These are phyloP conservation scores for Microctenopoma steveboyesi DNA, from an alignment of 2,797 vertebrate genomes.

Conservation along the genomic window DNA sequence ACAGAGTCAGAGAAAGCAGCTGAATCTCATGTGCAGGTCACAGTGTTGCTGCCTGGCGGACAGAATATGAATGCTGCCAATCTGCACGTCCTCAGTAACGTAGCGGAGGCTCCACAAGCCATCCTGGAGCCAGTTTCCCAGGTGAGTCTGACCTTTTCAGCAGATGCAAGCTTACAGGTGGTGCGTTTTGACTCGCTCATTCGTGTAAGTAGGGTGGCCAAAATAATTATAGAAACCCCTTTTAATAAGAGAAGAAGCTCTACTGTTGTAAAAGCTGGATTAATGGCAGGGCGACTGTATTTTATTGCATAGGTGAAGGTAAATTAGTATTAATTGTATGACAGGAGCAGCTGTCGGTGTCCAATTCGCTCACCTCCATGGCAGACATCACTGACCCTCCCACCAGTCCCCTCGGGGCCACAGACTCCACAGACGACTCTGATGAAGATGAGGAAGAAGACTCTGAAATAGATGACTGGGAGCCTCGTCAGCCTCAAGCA, in stretches of 20 bases:
- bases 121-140: conserved; percentile 88
- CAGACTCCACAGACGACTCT: conserved; percentile 92
- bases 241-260: no score
- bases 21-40: conserved; percentile 79
- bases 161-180: background rate
- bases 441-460: conserved; percentile 89
- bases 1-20: background rate
- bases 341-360: conserved; percentile 88
- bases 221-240: no score
- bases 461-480: conserved; percentile 96
- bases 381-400: conserved; percentile 85
- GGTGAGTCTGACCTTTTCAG: conserved; percentile 63
- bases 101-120: conserved; percentile 86
- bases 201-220: no score
- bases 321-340: conserved; percentile 1
- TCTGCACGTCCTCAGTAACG: conserved; percentile 89
- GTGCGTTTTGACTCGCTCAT: no score
- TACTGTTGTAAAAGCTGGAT: no score
- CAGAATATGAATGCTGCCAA: conserved; percentile 92
- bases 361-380: conserved; percentile 88
- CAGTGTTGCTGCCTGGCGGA: conserved; percentile 89
- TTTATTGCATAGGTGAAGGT: background rate
- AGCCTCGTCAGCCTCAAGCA: conserved; percentile 86
- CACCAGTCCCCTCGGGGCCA: conserved; percentile 87
- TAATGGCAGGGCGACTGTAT: no score